Conservation (phyloP, 2,797 vertebrate species). For the Rhyacichthys aspro region DNA sequence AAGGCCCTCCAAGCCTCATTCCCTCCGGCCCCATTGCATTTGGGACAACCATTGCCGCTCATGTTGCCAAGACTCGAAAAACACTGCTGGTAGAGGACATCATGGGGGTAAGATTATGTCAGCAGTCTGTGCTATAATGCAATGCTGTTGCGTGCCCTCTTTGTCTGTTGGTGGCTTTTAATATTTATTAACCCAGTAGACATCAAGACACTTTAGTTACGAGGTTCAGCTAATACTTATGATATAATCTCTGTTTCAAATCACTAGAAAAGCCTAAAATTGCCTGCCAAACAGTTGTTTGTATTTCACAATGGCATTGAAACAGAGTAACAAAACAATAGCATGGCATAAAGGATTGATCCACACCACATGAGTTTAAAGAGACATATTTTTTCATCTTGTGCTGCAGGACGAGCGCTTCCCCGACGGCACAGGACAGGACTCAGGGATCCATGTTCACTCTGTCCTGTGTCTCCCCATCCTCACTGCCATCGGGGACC, state of each 20-base stretch:
- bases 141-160: too few species aligned
- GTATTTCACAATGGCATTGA: too few species aligned
- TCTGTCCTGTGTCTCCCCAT: conserved; percentile 98
- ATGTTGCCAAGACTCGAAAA: conserved; percentile 96
- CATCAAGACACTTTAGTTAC: too few species aligned
- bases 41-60: conserved; percentile 93
- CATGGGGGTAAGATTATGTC: conserved; percentile 84
- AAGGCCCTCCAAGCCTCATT: conserved; percentile 89
- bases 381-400: conserved; percentile 6
- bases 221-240: too few species aligned
- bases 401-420: conserved; percentile 91
- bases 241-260: too few species aligned
- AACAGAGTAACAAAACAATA: too few species aligned
- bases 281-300: too few species aligned
- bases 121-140: neutral
- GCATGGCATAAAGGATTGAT: too few species aligned
- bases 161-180: too few species aligned
- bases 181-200: too few species aligned
- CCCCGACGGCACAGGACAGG: conserved; percentile 94
- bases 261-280: too few species aligned
- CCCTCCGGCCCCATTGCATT: conserved; percentile 91
- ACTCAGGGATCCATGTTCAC: conserved; percentile 93
- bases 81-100: conserved; percentile 95
- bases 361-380: too few species aligned
- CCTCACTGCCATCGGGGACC: conserved; percentile 94